Evolutionary conservation across 2,797 vertebrate genomes (phyloP).

Genomic region (Triplophysa yarkandensis): DNA sequence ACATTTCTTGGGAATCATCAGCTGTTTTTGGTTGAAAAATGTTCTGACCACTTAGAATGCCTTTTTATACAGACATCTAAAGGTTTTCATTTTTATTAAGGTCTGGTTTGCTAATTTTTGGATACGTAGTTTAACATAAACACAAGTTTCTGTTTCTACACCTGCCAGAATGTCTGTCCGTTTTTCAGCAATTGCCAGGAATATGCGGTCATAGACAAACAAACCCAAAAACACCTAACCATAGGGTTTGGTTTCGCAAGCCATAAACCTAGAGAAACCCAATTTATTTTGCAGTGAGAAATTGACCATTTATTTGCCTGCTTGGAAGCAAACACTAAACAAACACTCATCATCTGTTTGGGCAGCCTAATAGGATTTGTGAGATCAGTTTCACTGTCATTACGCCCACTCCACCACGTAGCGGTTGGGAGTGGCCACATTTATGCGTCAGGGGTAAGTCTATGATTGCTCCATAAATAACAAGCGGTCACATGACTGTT

Average conservation of each 20-base stretch:
- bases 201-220: conserved; percentile 47
- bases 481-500: conserved; percentile 26
- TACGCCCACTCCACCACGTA: conserved; percentile 21
- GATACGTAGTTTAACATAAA: conserved; percentile 26
- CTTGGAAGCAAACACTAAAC: conserved; percentile 42
- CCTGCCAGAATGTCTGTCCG: conserved; percentile 6
- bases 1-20: not conserved
- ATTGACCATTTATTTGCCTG: conserved; percentile 33
- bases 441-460: conserved; percentile 53
- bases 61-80: conserved; percentile 1
- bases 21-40: conserved; percentile 26
- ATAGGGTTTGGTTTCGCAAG: conserved; percentile 38
- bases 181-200: conserved; percentile 33
- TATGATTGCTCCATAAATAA: conserved; percentile 58
- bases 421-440: conserved; percentile 32
- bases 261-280: conserved; percentile 37
- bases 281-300: conserved; percentile 36
- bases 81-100: not conserved
- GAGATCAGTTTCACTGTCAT: conserved; percentile 47
- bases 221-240: conserved; percentile 37
- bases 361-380: conserved; percentile 27
- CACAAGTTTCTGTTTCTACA: conserved; percentile 25
- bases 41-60: not conserved
- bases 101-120: not conserved
- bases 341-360: conserved; percentile 40